Conservation (phyloP, 2,797 vertebrate species). For the Discoglossus pictus region DNA sequence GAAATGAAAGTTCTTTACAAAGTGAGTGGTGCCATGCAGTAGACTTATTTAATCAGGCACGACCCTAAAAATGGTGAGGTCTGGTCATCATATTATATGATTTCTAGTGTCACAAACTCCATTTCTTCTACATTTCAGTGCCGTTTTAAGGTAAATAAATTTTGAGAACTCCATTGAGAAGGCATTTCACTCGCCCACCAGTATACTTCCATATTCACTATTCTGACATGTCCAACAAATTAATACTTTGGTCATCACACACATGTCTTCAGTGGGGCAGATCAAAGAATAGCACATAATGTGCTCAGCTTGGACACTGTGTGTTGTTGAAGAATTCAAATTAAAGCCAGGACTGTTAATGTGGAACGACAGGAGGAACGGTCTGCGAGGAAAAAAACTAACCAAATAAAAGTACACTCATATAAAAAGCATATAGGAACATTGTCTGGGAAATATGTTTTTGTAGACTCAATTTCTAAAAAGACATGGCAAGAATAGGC, state of each 20-base stretch:
- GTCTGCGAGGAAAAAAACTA: conserved; percentile 16
- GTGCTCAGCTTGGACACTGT: conserved; percentile 27
- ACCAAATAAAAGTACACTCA: conserved; percentile 23
- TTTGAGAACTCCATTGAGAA: no score
- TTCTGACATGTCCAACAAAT: conserved; percentile 9
- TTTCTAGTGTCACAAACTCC: no score
- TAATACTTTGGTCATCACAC: not conserved
- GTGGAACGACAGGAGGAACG: not conserved
- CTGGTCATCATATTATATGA: no score
- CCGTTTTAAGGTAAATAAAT: no score
- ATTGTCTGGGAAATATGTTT: conserved; percentile 16
- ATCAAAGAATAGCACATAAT: conserved; percentile 42
- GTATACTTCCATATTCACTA: not conserved
- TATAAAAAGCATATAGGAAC: not conserved
- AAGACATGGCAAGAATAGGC: conserved; percentile 16
- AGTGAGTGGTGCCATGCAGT: no score
- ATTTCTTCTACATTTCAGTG: no score
- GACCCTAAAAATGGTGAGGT: no score
- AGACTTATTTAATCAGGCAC: no score
- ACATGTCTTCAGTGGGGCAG: conserved; percentile 10
- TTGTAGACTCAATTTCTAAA: conserved; percentile 12
- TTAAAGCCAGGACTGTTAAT: not conserved
- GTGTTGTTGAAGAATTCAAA: not conserved
- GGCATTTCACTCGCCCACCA: no score
- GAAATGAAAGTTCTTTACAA: no score